Evolutionary conservation across 2,888 invertebrate species (phyloP).

Genomic region (Polymixis flavicincta): DNA sequence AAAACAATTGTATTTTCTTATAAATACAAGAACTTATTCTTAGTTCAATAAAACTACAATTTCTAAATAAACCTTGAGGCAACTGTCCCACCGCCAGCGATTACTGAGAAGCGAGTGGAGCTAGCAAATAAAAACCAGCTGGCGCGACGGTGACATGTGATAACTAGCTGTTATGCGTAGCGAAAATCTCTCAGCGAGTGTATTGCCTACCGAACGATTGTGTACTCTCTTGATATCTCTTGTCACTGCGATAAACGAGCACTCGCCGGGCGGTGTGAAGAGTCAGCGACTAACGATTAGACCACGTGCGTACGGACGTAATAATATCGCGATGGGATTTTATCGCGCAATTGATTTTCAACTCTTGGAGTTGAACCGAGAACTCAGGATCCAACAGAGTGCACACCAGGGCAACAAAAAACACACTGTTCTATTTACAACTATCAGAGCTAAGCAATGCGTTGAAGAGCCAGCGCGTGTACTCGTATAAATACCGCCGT

Average conservation of each 20-base stretch:
- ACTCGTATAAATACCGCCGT: too few species aligned
- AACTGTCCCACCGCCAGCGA: not conserved
- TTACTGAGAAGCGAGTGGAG: not conserved
- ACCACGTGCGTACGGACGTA: too few species aligned
- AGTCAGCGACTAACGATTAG: not conserved
- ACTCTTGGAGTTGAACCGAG: too few species aligned
- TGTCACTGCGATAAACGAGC: not conserved
- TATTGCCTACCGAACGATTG: not conserved
- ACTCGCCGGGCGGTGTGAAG: not conserved
- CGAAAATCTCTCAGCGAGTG: not conserved
- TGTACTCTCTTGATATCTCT: not conserved
- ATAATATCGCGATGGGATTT: too few species aligned
- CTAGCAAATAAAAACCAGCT: not conserved
- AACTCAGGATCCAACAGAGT: too few species aligned
- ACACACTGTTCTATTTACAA: too few species aligned
- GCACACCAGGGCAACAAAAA: too few species aligned
- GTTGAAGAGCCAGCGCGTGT: too few species aligned
- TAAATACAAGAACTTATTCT: not conserved
- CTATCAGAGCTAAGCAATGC: too few species aligned
- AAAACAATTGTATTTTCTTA: slow-evolving; percentile 5
- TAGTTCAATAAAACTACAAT: slow-evolving; percentile 7
- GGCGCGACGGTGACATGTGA: not conserved
- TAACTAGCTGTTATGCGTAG: not conserved
- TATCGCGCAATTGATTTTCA: too few species aligned
- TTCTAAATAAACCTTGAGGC: slow-evolving; percentile 14